phyloP scores from a whole-genome alignment of 2,888 invertebrate genomes.

The Colostygia pectinataria region DNA sequence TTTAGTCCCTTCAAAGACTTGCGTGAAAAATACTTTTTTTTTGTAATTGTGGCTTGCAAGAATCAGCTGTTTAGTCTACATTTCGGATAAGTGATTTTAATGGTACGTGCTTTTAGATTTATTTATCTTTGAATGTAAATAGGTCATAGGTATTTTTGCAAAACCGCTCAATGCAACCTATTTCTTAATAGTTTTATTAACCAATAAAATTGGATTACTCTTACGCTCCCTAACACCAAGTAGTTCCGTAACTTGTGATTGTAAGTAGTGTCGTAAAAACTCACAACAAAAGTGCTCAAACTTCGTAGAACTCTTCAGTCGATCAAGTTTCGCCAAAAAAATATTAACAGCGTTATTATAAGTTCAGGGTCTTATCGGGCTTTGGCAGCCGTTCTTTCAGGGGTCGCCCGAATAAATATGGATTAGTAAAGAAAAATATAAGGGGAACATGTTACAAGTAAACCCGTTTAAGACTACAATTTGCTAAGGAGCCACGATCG shows the following conservation, averaged over 20 bases:
- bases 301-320: slow-evolving; percentile 25
- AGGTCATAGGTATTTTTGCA: too few relatives aligned
- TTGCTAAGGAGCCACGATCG: neutral
- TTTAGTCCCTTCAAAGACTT: too few relatives aligned
- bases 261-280: slow-evolving; percentile 21
- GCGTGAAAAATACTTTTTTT: too few relatives aligned
- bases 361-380: slow-evolving; percentile 53
- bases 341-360: slow-evolving; percentile 62
- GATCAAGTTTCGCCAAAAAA: slow-evolving; percentile 44
- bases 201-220: slow-evolving; percentile 27
- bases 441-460: slow-evolving; percentile 49
- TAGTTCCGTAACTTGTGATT: slow-evolving; percentile 25
- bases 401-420: slow-evolving; percentile 76
- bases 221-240: slow-evolving; percentile 13
- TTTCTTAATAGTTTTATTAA: slow-evolving; percentile 30
- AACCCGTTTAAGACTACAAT: slow-evolving; percentile 32
- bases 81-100: too few relatives aligned
- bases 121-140: too few relatives aligned
- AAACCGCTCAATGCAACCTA: too few relatives aligned
- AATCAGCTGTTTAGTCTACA: too few relatives aligned
- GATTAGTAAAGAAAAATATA: slow-evolving; percentile 71
- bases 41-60: too few relatives aligned
- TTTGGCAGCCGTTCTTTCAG: slow-evolving; percentile 56
- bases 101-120: too few relatives aligned
- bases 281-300: slow-evolving; percentile 22